Evolutionary conservation across 2,888 invertebrate genomes (phyloP).

Genomic region (Latrodectus elegans): DNA sequence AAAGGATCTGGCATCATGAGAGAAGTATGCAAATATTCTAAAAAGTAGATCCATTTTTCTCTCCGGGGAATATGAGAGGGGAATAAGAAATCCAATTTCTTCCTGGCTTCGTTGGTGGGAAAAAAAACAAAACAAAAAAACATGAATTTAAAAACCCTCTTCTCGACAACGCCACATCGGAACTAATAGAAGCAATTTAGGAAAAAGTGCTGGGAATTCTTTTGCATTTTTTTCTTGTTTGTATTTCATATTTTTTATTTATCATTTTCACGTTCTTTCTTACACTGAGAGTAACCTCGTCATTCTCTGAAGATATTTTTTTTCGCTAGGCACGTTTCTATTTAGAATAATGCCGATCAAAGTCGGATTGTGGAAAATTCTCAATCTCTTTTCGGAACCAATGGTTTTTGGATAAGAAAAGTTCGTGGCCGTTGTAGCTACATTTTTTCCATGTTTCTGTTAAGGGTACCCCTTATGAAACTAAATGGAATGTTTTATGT

Average conservation of each 20-base stretch:
- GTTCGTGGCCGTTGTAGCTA: no score
- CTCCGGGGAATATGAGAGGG: constrained; percentile 17
- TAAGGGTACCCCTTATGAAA: no score
- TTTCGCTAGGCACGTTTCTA: background rate
- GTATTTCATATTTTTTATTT: no score
- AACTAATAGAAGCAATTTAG: constrained; percentile 5
- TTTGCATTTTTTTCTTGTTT: background rate
- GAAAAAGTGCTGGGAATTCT: background rate
- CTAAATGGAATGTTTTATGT: no score
- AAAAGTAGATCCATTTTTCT: constrained; percentile 65
- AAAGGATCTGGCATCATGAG: constrained; percentile 40
- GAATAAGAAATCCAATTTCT: constrained; percentile 47
- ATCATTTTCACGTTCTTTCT: background rate
- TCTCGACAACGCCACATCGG: background rate
- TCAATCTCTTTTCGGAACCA: background rate
- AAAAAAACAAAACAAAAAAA: constrained; percentile 39
- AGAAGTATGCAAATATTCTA: constrained; percentile 53
- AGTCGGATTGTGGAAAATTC: background rate
- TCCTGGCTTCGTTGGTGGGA: constrained; percentile 19
- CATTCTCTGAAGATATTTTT: background rate
- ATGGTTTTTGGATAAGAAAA: no score
- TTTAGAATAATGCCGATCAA: constrained; percentile 2
- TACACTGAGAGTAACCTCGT: background rate
- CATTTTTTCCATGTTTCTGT: no score
- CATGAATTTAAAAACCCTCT: constrained; percentile 35